Conservation (phyloP, 2,797 vertebrate genomes). For the Pangasius larnaudii region DNA sequence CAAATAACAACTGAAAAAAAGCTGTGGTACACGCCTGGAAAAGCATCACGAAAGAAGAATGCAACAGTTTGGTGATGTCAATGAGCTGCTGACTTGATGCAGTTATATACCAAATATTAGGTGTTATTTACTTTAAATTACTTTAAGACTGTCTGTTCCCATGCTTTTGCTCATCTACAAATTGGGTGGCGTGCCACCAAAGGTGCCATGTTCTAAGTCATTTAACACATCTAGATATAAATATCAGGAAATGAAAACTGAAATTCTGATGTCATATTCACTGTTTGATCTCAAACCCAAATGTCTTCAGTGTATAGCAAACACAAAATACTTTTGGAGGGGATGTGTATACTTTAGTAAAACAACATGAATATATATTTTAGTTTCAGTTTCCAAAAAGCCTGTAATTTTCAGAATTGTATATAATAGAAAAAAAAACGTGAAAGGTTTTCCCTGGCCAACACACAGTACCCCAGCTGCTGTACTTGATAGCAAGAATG, state of each 20-base stretch:
- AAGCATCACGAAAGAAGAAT: background rate
- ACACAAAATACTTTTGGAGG: no score
- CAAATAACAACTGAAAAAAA: background rate
- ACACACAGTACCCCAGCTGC: slow-evolving; percentile 15
- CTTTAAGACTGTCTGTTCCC: no score
- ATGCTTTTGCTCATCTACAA: no score
- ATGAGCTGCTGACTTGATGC: background rate
- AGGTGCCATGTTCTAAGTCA: no score
- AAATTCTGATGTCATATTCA: no score
- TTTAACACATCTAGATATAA: no score
- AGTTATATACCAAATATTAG: background rate
- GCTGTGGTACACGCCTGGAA: background rate
- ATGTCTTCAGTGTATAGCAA: no score
- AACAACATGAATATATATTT: background rate
- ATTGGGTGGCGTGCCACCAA: no score
- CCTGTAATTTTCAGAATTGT: background rate
- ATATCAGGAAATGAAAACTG: no score
- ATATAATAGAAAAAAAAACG: background rate
- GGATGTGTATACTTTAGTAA: no score
- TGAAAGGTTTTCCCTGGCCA: background rate
- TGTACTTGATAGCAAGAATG: slow-evolving; percentile 40
- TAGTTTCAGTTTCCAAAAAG: background rate
- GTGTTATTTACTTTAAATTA: no score
- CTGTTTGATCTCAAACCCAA: no score
- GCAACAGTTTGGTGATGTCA: background rate